A percentile compares a stretch with the other conserved stretches of the same genome.
These are phyloP conservation scores for Thymelicus sylvestris DNA, from an alignment of 2,888 invertebrate genomes.

Conservation along the genomic window DNA sequence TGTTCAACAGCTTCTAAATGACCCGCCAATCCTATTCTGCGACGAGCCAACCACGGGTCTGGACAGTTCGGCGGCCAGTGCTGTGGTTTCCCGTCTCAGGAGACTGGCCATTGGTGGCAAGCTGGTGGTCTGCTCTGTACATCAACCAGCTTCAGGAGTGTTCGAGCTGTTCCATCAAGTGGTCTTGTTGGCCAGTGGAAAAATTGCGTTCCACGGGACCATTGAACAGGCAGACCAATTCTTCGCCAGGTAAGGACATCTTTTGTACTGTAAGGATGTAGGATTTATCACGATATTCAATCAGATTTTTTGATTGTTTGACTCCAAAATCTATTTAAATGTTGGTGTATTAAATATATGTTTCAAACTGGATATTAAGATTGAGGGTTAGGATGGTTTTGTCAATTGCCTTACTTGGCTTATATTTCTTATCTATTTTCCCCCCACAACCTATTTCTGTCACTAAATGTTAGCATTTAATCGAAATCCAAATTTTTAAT, in stretches of 20 bases:
- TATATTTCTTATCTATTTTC: not conserved
- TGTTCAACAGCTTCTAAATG: slow-evolving; percentile 88
- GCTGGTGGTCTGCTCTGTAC: slow-evolving; percentile 94
- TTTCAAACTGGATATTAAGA: too few relatives aligned
- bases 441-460: not conserved
- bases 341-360: too few relatives aligned
- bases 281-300: too few relatives aligned
- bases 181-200: slow-evolving; percentile 90
- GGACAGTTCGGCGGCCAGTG: slow-evolving; percentile 94
- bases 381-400: too few relatives aligned
- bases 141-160: slow-evolving; percentile 95
- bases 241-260: slow-evolving; percentile 86
- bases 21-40: slow-evolving; percentile 95
- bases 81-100: slow-evolving; percentile 89
- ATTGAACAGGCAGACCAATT: slow-evolving; percentile 88
- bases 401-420: not conserved
- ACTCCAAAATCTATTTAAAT: too few relatives aligned
- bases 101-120: slow-evolving; percentile 88
- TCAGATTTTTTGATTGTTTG: too few relatives aligned
- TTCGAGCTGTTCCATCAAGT: slow-evolving; percentile 93
- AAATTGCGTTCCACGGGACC: slow-evolving; percentile 91
- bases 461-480: not conserved
- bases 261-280: not conserved
- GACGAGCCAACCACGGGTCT: slow-evolving; percentile 97
- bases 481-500: too few relatives aligned